phyloP scores from a whole-genome alignment of 2,888 invertebrate genomes.

The Fragum sueziense region DNA sequence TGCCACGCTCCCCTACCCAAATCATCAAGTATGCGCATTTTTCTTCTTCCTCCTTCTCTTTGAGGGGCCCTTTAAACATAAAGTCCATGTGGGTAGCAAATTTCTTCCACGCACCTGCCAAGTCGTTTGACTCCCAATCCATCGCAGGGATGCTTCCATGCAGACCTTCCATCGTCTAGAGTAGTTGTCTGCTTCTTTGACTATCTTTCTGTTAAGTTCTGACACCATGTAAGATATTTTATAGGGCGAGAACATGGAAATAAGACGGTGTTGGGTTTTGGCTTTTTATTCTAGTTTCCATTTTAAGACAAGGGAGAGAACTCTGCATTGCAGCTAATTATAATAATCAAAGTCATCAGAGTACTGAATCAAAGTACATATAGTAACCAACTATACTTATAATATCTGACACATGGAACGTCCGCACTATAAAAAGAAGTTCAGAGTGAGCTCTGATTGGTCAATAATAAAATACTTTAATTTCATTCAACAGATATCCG shows the following conservation, averaged over 20 bases:
- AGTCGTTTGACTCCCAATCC: constrained; percentile 37
- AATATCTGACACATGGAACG: too few relatives aligned
- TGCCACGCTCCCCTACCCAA: constrained; percentile 36
- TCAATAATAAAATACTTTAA: too few relatives aligned
- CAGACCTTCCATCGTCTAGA: constrained; percentile 12
- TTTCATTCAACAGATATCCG: too few relatives aligned
- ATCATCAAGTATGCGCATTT: constrained; percentile 50
- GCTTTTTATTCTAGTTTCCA: too few relatives aligned
- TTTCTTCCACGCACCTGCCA: constrained; percentile 42
- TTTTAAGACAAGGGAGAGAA: too few relatives aligned
- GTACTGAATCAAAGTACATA: too few relatives aligned
- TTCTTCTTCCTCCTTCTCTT: constrained; percentile 36
- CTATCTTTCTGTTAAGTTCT: neutral
- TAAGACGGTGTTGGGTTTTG: too few relatives aligned
- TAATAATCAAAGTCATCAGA: too few relatives aligned
- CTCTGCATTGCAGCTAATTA: too few relatives aligned
- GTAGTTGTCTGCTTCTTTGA: neutral
- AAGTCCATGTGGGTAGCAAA: constrained; percentile 46
- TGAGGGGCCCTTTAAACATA: constrained; percentile 54
- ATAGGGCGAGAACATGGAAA: neutral
- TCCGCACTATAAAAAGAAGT: too few relatives aligned
- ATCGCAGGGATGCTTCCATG: constrained; percentile 29
- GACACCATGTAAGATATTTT: neutral
- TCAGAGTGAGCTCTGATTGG: too few relatives aligned
- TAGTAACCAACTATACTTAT: too few relatives aligned